Evolutionary conservation across 2,113 vertebrate genomes (phyloP), one percentile per base, ranked within the genome.

Genomic region (Nothocercus nigrocapillus): DNA sequence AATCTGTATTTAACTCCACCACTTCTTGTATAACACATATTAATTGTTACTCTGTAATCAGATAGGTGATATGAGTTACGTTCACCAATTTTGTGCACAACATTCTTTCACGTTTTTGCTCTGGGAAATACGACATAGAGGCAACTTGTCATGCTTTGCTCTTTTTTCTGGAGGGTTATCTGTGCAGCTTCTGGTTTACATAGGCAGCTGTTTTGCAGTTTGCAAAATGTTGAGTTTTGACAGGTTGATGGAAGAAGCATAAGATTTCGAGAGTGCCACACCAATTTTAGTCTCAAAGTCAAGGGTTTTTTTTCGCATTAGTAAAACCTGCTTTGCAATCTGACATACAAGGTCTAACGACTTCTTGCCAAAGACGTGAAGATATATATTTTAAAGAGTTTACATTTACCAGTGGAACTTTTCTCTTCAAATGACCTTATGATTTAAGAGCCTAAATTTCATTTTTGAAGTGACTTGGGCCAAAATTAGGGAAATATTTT

Each of bases 401-500:
- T 68, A 34, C 0, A 0, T 53, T 79, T 27, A 17, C 19, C 3
- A 3, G 6, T 19, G 68, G 40, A 13, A 66, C 2, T 36, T 75
- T 59, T 61, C 79, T 85, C 28, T 61, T 14, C 32, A 56, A 47
- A 58, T 42, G 21, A 82, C 56, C 28, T 61, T 42, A 58, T 36
- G 21, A 82, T 56, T 88, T 80, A 66, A 77, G 19, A 47, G 11
- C 61, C 30, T 69, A 81, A 90, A 73, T 75, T 58, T 36, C 3
- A 4, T 0, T 77, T 90, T 72, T 90, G 45, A 92, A 92, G 53
- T 45, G 49, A 30, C 56, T 90, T 53, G 69, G 36, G 64, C 36
- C 44, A 45, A 14, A 77, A n/a, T 49, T 51, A 32, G 25, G 45
- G 49, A 83, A 82, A 15, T 62, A 38, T 70, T 83, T 90, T 45